Conservation (phyloP, 2,888 invertebrate genomes). For the Adelognathus sp. region DNA sequence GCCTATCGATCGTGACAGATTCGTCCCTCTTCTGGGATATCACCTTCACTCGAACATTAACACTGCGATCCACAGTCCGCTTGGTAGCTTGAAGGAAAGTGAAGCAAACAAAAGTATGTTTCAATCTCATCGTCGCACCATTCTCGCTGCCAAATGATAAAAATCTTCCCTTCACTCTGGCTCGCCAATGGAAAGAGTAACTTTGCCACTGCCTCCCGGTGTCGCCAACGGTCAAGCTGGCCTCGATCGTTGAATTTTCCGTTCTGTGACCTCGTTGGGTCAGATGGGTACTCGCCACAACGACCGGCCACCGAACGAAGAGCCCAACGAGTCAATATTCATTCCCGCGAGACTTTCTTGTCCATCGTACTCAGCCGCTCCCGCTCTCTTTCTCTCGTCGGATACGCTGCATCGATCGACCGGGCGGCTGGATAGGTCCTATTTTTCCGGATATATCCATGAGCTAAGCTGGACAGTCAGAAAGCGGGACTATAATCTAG, state of each 20-base stretch:
- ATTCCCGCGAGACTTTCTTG: slow-evolving; percentile 26
- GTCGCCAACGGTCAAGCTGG: too few species aligned
- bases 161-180: not conserved
- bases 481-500: too few species aligned
- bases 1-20: not conserved
- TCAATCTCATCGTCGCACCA: not conserved
- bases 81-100: not conserved
- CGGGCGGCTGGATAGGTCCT: slow-evolving; percentile 3
- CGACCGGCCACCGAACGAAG: not conserved
- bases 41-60: not conserved
- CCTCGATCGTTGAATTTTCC: slow-evolving; percentile 8
- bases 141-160: not conserved
- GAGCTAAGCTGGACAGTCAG: not conserved
- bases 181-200: not conserved
- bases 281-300: not conserved
- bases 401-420: slow-evolving; percentile 31
- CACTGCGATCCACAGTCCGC: not conserved
- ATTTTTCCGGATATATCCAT: slow-evolving; percentile 2
- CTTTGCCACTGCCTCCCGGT: too few species aligned
- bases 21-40: not conserved
- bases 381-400: not conserved
- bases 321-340: slow-evolving; percentile 40
- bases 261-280: slow-evolving; percentile 14
- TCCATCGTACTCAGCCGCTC: slow-evolving; percentile 1
- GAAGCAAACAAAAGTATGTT: not conserved